Conservation (phyloP, 2,797 vertebrate genomes). For the Myotis findleyi region DNA sequence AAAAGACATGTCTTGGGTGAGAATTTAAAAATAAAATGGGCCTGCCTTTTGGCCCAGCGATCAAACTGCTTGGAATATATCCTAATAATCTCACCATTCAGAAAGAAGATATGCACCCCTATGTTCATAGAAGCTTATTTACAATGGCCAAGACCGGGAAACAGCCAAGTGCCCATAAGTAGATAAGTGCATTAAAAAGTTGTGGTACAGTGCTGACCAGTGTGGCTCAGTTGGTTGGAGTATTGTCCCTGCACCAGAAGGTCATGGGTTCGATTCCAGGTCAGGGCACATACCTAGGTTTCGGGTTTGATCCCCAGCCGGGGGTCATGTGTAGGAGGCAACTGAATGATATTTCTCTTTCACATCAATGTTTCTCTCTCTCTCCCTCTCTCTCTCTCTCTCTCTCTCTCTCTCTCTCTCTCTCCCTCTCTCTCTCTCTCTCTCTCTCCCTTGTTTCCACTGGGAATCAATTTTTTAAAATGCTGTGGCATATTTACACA, state of each 20-base stretch:
- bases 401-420: not conserved
- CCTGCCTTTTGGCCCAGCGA: not conserved
- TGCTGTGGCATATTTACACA: not conserved
- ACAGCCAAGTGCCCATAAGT: not conserved
- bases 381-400: not conserved
- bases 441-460: no score
- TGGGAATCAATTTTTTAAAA: not conserved
- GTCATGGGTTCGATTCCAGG: not conserved
- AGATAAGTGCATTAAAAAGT: not conserved
- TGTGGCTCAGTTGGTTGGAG: not conserved
- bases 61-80: not conserved
- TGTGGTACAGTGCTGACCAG: not conserved
- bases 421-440: not conserved
- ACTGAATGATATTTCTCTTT: not conserved
- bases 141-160: not conserved
- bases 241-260: not conserved
- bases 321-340: not conserved
- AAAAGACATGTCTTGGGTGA: not conserved
- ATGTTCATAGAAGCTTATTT: not conserved
- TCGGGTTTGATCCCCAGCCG: fast-evolving
- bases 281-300: not conserved
- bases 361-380: no score
- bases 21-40: not conserved
- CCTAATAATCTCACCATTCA: not conserved
- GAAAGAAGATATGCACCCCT: not conserved